Conservation (phyloP, 2,797 vertebrate genomes). For the Mormyrops attenuatus region DNA sequence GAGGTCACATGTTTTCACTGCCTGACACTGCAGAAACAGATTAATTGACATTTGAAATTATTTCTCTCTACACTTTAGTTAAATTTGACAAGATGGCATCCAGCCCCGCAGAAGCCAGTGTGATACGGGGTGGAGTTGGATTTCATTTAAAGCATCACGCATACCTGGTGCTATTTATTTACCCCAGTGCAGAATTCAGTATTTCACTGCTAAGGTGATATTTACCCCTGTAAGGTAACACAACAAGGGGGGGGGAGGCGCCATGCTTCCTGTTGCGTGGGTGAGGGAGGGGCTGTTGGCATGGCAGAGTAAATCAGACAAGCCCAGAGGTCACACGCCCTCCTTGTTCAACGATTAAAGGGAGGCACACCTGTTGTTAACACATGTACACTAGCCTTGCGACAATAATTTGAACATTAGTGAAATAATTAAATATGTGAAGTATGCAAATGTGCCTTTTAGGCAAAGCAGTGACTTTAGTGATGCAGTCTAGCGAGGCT, state of each 20-base stretch:
- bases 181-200: background rate
- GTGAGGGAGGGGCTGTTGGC: background rate
- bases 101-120: background rate
- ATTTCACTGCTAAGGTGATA: background rate
- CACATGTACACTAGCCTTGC: background rate
- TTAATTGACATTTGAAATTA: background rate
- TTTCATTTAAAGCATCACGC: background rate
- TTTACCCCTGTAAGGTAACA: background rate
- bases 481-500: background rate
- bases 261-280: background rate
- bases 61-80: background rate
- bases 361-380: background rate
- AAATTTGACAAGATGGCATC: background rate
- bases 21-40: background rate
- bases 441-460: background rate
- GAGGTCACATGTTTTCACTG: background rate
- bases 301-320: background rate
- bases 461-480: background rate
- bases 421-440: background rate
- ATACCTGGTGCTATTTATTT: background rate
- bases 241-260: background rate
- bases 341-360: background rate
- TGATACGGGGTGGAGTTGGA: background rate
- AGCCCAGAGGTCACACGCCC: background rate
- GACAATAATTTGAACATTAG: constrained; percentile 7